Evolutionary conservation across 1,140 invertebrate genomes (phyloP).

Genomic region (Episyrphus balteatus): DNA sequence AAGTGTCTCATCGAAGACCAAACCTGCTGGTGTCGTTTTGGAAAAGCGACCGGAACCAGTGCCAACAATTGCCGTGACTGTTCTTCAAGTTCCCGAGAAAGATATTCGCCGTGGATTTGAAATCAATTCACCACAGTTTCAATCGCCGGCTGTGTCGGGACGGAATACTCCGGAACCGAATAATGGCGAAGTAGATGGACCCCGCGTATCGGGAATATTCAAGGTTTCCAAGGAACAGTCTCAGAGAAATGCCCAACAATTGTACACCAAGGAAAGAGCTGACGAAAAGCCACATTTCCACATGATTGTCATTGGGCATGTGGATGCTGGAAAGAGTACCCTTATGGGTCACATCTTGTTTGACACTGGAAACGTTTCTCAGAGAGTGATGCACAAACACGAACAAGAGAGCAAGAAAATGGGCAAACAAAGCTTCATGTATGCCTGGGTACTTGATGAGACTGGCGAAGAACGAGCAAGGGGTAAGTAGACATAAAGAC

Average conservation of each 20-base stretch:
- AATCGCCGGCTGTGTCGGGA: slow-evolving; percentile 49
- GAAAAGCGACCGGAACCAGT: slow-evolving; percentile 8
- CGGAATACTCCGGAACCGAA: slow-evolving; percentile 37
- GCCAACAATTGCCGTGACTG: neutral
- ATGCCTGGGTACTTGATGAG: slow-evolving; percentile 99
- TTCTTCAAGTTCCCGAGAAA: neutral
- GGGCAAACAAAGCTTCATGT: slow-evolving; percentile 96
- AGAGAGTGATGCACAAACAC: slow-evolving; percentile 91
- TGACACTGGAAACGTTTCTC: slow-evolving; percentile 78
- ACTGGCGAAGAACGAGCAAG: slow-evolving; percentile 88
- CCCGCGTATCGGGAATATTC: slow-evolving; percentile 10
- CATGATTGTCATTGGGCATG: slow-evolving; percentile 95
- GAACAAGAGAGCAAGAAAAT: slow-evolving; percentile 95
- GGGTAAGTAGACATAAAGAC: slow-evolving; percentile 20
- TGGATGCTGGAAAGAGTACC: slow-evolving; percentile 98
- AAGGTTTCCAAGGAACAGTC: slow-evolving; percentile 32
- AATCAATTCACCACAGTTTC: slow-evolving; percentile 23
- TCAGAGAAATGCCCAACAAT: slow-evolving; percentile 23
- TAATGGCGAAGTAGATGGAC: slow-evolving; percentile 8
- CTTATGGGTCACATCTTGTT: slow-evolving; percentile 91
- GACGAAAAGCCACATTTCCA: slow-evolving; percentile 77
- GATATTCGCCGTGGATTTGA: slow-evolving; percentile 39
- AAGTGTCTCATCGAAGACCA: slow-evolving; percentile 6
- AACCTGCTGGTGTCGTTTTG: neutral
- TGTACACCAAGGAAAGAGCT: slow-evolving; percentile 64